Evolutionary conservation across 2,888 invertebrate genomes (phyloP), one percentile per base, ranked within the genome.

Genomic region (Apotomis betuletana): DNA sequence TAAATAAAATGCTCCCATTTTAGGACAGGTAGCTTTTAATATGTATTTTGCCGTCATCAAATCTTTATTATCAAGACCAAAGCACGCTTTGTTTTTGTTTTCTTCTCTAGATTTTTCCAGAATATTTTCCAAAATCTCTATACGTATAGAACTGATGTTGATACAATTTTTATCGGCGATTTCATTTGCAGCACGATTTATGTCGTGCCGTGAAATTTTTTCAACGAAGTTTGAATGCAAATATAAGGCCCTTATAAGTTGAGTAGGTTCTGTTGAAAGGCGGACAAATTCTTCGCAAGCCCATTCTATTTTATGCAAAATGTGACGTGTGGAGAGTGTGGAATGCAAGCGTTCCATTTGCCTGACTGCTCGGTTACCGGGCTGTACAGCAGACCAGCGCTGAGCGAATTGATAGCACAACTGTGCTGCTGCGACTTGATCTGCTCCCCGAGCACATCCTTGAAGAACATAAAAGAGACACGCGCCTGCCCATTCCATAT

Each of bases 401-500:
- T 93, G 92, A n/a, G 93, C 89, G 81, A 94, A 94, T 78, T 93
- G 92, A 77, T 90, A 93, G 77, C 93, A 94, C 41, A 94, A 82
- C 70, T 93, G 90, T 51, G 93, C 92, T 64, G 94, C 94, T 54
- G 93, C 92, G 15, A 94, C 93, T 85, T 94, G 94, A 80, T 94
- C 94, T 41, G 93, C 94, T 41, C 94, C 94, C 55, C 90, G 88
- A n/a, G 90, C 86, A 78, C 92, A 92, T 5, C 94, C 93, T 84
- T 93, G 93, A 3, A 92, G 82, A 41, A 93, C 92, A 76, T 93
- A 92, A 77, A 93, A 94, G 54, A 94, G 85, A 76, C 94, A 94
- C 1, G 94, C 94, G 44, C 92, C 93, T 27, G 94, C 93, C 94
- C 94, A 94, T 84, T 94, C 94, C 90, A 93, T 91, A 77, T 94